A percentile compares a stretch with the other conserved stretches of the same genome.
Evolutionary conservation across 2,113 vertebrate genomes (phyloP).

Genomic region (Menidia beryllina): DNA sequence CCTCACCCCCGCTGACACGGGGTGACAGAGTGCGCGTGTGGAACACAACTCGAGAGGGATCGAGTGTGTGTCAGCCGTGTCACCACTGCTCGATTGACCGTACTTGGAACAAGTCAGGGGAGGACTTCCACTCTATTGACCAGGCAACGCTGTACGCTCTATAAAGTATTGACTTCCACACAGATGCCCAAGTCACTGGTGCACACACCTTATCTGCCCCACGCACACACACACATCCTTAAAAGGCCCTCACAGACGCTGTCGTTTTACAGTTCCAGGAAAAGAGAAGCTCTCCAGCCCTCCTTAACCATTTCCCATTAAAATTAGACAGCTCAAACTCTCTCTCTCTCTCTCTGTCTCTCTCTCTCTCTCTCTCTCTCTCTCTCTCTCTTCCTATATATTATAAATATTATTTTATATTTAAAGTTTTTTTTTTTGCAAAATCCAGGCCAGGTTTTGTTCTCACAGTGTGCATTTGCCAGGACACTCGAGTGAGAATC

Average conservation of each 20-base stretch:
- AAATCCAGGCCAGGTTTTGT: neutral
- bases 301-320: slow-evolving; percentile 6
- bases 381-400: too few relatives aligned
- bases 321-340: neutral
- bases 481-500: slow-evolving; percentile 3
- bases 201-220: slow-evolving; percentile 50
- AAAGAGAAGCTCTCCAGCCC: neutral
- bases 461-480: slow-evolving; percentile 7
- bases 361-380: too few relatives aligned
- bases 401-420: too few relatives aligned
- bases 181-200: slow-evolving; percentile 46
- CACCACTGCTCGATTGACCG: slow-evolving; percentile 74
- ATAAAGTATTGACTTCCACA: slow-evolving; percentile 75
- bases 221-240: slow-evolving; percentile 36
- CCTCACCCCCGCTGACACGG: slow-evolving; percentile 33
- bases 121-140: slow-evolving; percentile 79
- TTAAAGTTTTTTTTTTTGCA: neutral
- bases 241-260: slow-evolving; percentile 20
- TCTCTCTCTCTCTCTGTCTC: too few relatives aligned
- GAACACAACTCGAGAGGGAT: slow-evolving; percentile 44
- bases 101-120: slow-evolving; percentile 74
- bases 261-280: slow-evolving; percentile 21
- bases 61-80: slow-evolving; percentile 67
- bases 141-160: slow-evolving; percentile 63
- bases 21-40: slow-evolving; percentile 19